phyloP scores from a whole-genome alignment of 2,888 invertebrate species.

The Hyles lineata region DNA sequence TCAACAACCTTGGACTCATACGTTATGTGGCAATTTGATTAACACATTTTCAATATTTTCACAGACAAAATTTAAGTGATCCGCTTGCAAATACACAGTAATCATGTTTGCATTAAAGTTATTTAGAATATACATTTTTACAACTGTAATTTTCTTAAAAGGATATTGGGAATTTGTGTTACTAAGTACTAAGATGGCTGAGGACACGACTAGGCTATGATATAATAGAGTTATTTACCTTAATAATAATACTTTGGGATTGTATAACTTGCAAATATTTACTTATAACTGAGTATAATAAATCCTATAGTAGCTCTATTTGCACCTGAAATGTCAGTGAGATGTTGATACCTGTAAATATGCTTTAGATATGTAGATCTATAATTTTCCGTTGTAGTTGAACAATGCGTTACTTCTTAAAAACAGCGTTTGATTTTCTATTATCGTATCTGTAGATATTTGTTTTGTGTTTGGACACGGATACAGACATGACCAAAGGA shows the following conservation, averaged over 20 bases:
- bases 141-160: constrained; percentile 20
- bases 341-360: too few relatives aligned
- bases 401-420: too few relatives aligned
- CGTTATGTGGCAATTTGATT: constrained; percentile 68
- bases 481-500: too few relatives aligned
- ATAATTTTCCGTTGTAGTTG: too few relatives aligned
- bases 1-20: constrained; percentile 59
- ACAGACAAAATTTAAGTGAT: constrained; percentile 43
- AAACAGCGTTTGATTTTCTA: too few relatives aligned
- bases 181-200: not conserved
- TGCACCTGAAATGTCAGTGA: too few relatives aligned
- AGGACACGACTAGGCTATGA: not conserved
- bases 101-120: constrained; percentile 36
- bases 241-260: not conserved
- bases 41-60: constrained; percentile 62
- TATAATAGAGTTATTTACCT: not conserved
- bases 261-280: not conserved
- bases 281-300: too few relatives aligned
- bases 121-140: constrained; percentile 7
- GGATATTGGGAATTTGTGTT: constrained; percentile 28
- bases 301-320: too few relatives aligned
- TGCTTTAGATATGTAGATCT: too few relatives aligned
- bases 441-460: too few relatives aligned
- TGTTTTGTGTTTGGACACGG: too few relatives aligned
- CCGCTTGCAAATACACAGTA: constrained; percentile 40